Base-by-base conservation (phyloP, 2,888 invertebrate genomes). In the Himalopsyche tibetana region DNA sequence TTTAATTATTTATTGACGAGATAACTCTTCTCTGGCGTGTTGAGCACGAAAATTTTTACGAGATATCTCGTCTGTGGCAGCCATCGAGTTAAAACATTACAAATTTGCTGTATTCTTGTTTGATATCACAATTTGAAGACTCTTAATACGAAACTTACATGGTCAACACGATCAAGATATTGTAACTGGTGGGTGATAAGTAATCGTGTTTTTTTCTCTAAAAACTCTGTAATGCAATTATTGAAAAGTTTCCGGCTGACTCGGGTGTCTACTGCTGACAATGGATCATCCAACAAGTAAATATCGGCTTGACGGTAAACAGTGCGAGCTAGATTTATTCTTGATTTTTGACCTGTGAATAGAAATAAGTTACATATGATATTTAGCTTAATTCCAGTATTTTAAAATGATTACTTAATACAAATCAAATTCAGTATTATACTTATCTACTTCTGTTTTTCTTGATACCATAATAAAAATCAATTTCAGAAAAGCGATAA, bases 161-260 rank as follows among this genome's bases (percentile, higher is more conserved):
- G 94, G 90, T 96, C 95, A 2, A 95, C 96, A 63, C 94, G 92
- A 89, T 95, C 95, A 11, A 96, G 92, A 89, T 96, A 97, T 90
- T 98, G 97, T 83, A 97, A 91, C 90, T 98, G 98, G 92, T 98
- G 97, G 0, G 97, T 98, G 5, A 97, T 95, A 85, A 97, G 91
- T 82, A 97, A 93, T 0, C 96, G 94, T 11, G 96, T 95, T 90
- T 96, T 96, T n/a, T 94, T 93, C 74, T 93, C 93, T 85, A 97
- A 91, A 89, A 93, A 93, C 89, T 91, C 91, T 90, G 92, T 93
- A 63, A 96, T 94, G 89, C 96, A 96, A 90, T 94, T 93, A 89
- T 96, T 95, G 91, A 96, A 96, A 63, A 96, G 93, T 89, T 95
- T 94, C 89, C 94, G 94, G 0, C 95, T 95, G 5, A 96, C 96